phyloP scores from a whole-genome alignment of 2,113 vertebrate genomes.

The Microtus richardsoni region DNA sequence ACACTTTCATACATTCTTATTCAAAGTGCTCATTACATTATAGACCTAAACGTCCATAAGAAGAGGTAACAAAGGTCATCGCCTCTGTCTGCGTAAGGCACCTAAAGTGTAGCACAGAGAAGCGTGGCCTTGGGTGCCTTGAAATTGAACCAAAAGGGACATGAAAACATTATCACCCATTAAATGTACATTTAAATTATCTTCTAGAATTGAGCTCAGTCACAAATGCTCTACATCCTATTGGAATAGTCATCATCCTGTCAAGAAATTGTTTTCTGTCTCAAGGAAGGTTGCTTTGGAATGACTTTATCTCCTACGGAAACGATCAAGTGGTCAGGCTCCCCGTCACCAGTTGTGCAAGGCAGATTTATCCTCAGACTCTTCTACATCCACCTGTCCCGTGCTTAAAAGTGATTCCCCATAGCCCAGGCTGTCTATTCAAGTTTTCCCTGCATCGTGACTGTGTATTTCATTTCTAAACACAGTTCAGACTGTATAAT shows the following conservation, averaged over 20 bases:
- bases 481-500: background rate
- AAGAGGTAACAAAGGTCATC: background rate
- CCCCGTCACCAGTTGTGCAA: background rate
- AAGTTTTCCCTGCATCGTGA: background rate
- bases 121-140: background rate
- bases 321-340: conserved; percentile 20
- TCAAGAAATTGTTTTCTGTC: conserved; percentile 56
- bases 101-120: background rate
- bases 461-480: background rate
- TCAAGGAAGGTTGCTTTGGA: background rate
- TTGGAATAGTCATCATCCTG: conserved; percentile 51
- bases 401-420: conserved; percentile 1
- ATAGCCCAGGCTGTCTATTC: background rate
- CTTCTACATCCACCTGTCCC: background rate
- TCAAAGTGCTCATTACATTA: background rate
- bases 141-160: conserved; percentile 9
- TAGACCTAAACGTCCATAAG: background rate
- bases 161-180: conserved; percentile 25
- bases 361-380: background rate
- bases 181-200: conserved; percentile 65
- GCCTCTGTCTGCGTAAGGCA: background rate
- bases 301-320: background rate
- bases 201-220: conserved; percentile 50
- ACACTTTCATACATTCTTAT: background rate
- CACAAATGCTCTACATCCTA: conserved; percentile 40